phyloP scores from a whole-genome alignment of 2,113 vertebrate species.

The Notothenia coriiceps region DNA sequence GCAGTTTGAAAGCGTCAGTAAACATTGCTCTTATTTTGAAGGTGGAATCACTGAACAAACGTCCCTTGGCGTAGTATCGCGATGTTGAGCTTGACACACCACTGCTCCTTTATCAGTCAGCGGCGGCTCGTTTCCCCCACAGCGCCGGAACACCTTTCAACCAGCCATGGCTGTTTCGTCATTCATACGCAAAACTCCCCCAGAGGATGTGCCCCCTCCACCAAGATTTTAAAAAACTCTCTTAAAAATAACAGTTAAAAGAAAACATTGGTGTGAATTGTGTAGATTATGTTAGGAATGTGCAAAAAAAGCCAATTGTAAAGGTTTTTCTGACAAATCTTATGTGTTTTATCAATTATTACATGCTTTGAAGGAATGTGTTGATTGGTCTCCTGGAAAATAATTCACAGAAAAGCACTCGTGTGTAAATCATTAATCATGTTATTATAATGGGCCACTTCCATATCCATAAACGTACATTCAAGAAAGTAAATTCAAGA shows the following conservation, averaged over 20 bases:
- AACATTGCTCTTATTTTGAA: conserved; percentile 53
- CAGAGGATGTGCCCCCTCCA: conserved; percentile 37
- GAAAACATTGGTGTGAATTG: no score
- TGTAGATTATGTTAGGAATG: no score
- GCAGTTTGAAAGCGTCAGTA: fast-evolving
- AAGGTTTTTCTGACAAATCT: no score
- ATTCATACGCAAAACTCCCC: conserved; percentile 70
- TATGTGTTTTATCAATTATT: no score
- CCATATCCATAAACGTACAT: no score
- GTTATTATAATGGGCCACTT: no score
- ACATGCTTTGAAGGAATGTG: no score
- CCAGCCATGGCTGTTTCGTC: conserved; percentile 79
- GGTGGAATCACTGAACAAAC: fast-evolving
- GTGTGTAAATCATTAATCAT: no score
- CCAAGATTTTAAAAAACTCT: conserved; percentile 1
- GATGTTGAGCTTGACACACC: conserved; percentile 33
- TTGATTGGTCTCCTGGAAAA: no score
- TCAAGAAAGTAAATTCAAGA: no score
- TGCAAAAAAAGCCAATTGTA: no score
- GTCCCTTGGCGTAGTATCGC: not conserved
- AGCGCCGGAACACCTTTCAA: conserved; percentile 84
- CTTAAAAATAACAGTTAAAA: not conserved
- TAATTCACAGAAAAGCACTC: no score
- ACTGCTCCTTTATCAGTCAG: conserved; percentile 69
- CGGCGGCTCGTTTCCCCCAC: conserved; percentile 67